Evolutionary conservation across 2,888 invertebrate species (phyloP), one percentile per base, ranked within the genome.

Genomic region (Odontocerum albicorne): DNA sequence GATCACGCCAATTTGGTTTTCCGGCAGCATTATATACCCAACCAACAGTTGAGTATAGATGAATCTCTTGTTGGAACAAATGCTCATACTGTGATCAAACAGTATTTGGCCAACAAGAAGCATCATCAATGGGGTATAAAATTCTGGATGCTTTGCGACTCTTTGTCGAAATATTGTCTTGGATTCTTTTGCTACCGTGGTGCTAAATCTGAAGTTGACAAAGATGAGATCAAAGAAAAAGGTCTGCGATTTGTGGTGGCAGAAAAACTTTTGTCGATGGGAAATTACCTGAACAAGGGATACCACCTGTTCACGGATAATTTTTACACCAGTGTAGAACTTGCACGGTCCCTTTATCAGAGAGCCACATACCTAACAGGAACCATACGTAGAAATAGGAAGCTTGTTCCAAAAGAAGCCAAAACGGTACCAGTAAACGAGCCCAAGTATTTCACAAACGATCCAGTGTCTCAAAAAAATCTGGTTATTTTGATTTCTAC

Each of bases 81-180:
- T 21, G 39, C 55, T 22, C 59, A 52, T 40, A 39, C 63, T 17
- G 12, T 42, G 8, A 49, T 44, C 31, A 64, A 56, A 7, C 64
- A 65, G 43, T 64, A 65, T 57, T 21, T 65, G 12, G 62, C 63
- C 38, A 64, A 63, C 55, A 64, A 65, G 50, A 64, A 65, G 40
- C 64, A 64, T 36, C 64, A 64, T 46, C 16, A 55, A 44, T 58
- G 59, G 56, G 52, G 63, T 10, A 56, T 63, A 21, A 63, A 64
- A 52, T 65, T 66, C 59, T 66, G 63, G 63, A 63, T 64, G 64
- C 50, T 64, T 10, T 57, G 55, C 46, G 63, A 65, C 59, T 60
- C 63, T 10, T 40, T 64, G n/a, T 21, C 53, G 3, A 62, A 65
- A 39, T 66, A 65, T 53, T 65, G 63, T 55, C 50, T 65, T 36